These are phyloP conservation scores for Dioctria linearis DNA, from an alignment of 2,888 invertebrate species.

Conservation along the genomic window DNA sequence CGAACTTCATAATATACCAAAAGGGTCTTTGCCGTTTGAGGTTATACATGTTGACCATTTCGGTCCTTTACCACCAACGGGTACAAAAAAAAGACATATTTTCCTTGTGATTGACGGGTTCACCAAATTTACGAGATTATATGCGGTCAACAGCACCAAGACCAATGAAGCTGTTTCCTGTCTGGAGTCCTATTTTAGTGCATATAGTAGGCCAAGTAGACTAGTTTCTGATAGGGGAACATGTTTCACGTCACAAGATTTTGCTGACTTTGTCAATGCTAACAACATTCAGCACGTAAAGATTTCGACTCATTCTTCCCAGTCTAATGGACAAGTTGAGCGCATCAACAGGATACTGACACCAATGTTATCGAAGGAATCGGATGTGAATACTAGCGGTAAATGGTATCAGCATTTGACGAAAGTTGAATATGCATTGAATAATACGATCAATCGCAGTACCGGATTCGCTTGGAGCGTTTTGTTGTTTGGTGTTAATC, in stretches of 20 bases:
- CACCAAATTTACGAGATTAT: conserved; percentile 18
- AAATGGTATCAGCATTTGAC: too few species aligned
- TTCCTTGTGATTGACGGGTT: conserved; percentile 27
- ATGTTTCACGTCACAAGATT: not conserved
- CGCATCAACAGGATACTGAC: too few species aligned
- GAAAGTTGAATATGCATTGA: too few species aligned
- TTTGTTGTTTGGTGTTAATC: too few species aligned
- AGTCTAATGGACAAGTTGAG: too few species aligned
- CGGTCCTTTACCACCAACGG: conserved; percentile 6
- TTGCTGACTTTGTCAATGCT: not conserved
- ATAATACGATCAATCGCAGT: too few species aligned
- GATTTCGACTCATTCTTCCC: not conserved
- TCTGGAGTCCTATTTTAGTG: not conserved
- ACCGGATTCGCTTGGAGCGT: too few species aligned
- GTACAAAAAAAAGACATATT: conserved; percentile 18
- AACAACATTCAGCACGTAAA: conserved; percentile 36
- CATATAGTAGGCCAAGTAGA: conserved; percentile 12
- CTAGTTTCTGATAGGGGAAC: conserved; percentile 11
- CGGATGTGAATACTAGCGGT: too few species aligned
- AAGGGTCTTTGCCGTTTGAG: conserved; percentile 61
- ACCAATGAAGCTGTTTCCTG: not conserved
- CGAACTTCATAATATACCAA: conserved; percentile 61
- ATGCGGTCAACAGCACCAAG: conserved; percentile 1
- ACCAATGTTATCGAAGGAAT: too few species aligned
- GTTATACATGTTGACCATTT: conserved; percentile 10